Base-by-base conservation (phyloP, 2,113 vertebrate genomes). In the Tringa solitaria region DNA sequence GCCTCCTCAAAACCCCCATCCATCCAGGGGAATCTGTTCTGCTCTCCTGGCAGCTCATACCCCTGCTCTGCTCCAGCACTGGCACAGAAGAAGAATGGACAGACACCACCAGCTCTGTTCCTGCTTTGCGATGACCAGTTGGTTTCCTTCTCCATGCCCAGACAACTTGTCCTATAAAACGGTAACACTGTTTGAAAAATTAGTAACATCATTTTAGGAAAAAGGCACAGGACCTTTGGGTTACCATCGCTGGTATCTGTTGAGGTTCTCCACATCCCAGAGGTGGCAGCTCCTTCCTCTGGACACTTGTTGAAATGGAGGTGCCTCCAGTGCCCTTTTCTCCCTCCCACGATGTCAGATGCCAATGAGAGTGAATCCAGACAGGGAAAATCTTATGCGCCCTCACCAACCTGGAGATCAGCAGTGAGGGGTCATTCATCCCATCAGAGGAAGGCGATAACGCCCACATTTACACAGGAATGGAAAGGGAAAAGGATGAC, bases 291-390 rank as follows among this genome's bases (percentile, higher is more conserved):
- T 15, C 32, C 27, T 37, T 72, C 50, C 15, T 57, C 50, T 3
- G 65, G 79, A 65, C 23, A 4, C 28, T 21, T 45, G 19, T 4
- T 14, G n/a, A 39, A 43, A 22, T 10, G 2, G 6, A 50, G 32
- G 24, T 32, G 30, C 37, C 33, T 54, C 53, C 61, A 23, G 53
- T 2, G 6, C 11, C 24, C 19, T 37, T 5, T 54, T 32, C 39
- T 53, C 64, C n/a, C 5, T 63, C 19, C 28, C 19, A 4, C 0
- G 4, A 60, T 5, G 9, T 4, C 39, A 53, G 20, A 69, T 27
- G 17, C 35, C 57, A 33, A 6, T 0, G 3, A 69, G 54, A 2
- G 13, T 0, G 2, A 83, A 48, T 41, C 24, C 63, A 46, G 46
- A 5, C 8, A 23, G 27, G 32, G 32, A 16, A 28, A 28, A 48